Conservation (phyloP, 2,888 invertebrate genomes). For the Pristionchus entomophagus region DNA sequence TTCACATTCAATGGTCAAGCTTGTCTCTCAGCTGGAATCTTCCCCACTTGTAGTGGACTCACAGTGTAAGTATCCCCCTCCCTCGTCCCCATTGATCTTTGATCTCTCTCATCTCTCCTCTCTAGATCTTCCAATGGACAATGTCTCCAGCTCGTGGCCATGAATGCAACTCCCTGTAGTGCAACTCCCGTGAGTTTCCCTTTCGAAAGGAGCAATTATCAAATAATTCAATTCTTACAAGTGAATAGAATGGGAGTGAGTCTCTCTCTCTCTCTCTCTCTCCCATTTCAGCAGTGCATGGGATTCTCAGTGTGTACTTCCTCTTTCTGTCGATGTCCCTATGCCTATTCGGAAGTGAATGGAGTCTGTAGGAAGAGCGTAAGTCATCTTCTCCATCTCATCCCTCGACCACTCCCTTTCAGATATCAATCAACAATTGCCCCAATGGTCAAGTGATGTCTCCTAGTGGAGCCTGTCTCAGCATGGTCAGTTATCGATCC, state of each 20-base stretch:
- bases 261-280: background rate
- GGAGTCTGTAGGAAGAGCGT: conserved; percentile 38
- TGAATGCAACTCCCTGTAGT: conserved; percentile 25
- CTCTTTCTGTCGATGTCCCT: conserved; percentile 2
- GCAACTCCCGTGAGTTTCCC: background rate
- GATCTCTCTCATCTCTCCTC: background rate
- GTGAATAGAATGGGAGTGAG: too few relatives aligned
- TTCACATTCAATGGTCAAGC: conserved; percentile 35
- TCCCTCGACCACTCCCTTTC: background rate
- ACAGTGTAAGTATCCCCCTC: background rate
- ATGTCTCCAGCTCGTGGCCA: background rate
- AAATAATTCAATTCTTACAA: too few relatives aligned
- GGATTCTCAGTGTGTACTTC: conserved; percentile 34
- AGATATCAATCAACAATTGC: background rate
- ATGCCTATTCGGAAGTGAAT: conserved; percentile 21
- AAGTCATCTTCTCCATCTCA: background rate
- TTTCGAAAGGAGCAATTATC: too few relatives aligned
- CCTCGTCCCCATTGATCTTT: background rate
- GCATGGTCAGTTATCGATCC: background rate
- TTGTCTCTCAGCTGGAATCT: conserved; percentile 26
- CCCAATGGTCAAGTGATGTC: conserved; percentile 37
- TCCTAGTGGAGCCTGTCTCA: conserved; percentile 35
- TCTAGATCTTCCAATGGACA: conserved; percentile 18
- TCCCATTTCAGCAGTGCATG: conserved; percentile 27
- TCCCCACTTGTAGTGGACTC: conserved; percentile 7